Percentiles rank a stretch among this genome's conserved stretches.
Evolutionary conservation across 2,888 invertebrate genomes (phyloP).

Genomic region (Tolmerus cingulatus): DNA sequence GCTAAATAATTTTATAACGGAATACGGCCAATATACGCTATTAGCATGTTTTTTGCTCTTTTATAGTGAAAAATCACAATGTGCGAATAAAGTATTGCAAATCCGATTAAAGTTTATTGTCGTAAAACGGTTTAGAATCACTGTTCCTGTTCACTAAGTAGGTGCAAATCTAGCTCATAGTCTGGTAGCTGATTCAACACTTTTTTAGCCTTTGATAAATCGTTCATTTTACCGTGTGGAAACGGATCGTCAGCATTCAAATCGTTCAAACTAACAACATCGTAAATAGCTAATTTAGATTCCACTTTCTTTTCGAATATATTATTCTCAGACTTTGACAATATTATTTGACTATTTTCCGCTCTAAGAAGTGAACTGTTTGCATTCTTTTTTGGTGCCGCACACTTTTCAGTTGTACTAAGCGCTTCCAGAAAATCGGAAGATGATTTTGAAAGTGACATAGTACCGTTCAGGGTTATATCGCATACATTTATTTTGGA

Average conservation of each 20-base stretch:
- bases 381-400: not conserved
- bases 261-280: conserved; percentile 55
- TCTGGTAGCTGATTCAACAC: conserved; percentile 7
- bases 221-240: conserved; percentile 50
- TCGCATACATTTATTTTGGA: conserved; percentile 44
- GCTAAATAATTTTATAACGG: not conserved
- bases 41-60: conserved; percentile 27
- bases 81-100: conserved; percentile 20
- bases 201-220: conserved; percentile 49
- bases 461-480: not conserved
- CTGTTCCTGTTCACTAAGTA: conserved; percentile 18
- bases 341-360: conserved; percentile 38
- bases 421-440: conserved; percentile 14
- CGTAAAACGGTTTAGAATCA: not conserved
- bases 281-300: conserved; percentile 51
- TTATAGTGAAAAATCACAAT: not conserved
- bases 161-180: conserved; percentile 14
- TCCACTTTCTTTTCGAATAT: conserved; percentile 52
- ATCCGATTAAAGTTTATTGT: conserved; percentile 7
- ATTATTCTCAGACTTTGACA: conserved; percentile 55
- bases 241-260: conserved; percentile 51
- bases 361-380: not conserved
- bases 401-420: not conserved
- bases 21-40: not conserved
- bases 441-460: conserved; percentile 42